Percentiles rank a stretch among this genome's conserved stretches.
phyloP scores from a whole-genome alignment of 1,140 invertebrate species.

The Latrodectus geometricus region DNA sequence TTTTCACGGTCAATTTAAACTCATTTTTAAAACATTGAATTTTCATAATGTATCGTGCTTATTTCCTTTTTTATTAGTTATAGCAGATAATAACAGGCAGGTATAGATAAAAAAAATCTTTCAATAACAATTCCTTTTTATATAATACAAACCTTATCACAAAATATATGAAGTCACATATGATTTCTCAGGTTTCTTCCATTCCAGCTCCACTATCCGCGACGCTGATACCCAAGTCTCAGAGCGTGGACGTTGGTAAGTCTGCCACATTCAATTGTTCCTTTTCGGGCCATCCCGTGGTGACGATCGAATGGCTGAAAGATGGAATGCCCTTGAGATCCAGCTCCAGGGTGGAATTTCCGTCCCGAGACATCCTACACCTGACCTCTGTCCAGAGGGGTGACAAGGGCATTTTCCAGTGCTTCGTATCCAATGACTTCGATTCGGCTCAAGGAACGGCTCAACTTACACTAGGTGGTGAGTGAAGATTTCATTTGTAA shows the following conservation, averaged over 20 bases:
- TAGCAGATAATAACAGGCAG: too few species aligned
- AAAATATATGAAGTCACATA: background rate
- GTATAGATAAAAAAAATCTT: too few species aligned
- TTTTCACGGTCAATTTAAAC: too few species aligned
- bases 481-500: slow-evolving; percentile 46
- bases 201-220: slow-evolving; percentile 78
- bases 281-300: slow-evolving; percentile 84
- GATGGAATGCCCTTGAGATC: slow-evolving; percentile 54
- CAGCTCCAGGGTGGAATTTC: slow-evolving; percentile 68
- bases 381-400: slow-evolving; percentile 66
- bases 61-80: too few species aligned
- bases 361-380: slow-evolving; percentile 62
- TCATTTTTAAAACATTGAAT: too few species aligned
- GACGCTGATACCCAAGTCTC: slow-evolving; percentile 72
- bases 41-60: too few species aligned
- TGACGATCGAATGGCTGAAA: slow-evolving; percentile 79
- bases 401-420: slow-evolving; percentile 72
- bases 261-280: slow-evolving; percentile 86
- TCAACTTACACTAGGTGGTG: slow-evolving; percentile 69
- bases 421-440: slow-evolving; percentile 68
- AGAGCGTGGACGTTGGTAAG: slow-evolving; percentile 82
- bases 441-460: slow-evolving; percentile 68
- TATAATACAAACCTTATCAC: too few species aligned
- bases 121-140: too few species aligned
- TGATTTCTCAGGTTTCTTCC: slow-evolving; percentile 20